Base-by-base conservation (phyloP, 2,113 vertebrate genomes). In the Xyrauchen texanus region DNA sequence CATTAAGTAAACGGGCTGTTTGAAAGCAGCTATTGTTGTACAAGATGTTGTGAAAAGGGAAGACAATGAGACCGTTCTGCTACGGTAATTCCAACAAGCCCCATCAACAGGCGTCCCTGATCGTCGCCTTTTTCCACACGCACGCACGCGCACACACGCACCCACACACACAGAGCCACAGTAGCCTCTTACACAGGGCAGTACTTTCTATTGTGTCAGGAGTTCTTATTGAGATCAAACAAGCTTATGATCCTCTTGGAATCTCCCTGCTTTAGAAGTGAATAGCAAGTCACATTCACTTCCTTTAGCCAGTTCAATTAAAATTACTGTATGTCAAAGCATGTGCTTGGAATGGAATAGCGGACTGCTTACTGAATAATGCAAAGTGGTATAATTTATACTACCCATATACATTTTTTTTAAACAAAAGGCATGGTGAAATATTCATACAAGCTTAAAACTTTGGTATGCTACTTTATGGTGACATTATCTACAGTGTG, bases 1-100 rank as follows among this genome's bases (percentile, higher is more conserved):
- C 74, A 71, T 76, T 77, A 69, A 81, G 76, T 65, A 82, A 51
- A 55, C 84, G 81, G 87, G 84, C 87, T 78, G 82, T 15, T 83
- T 58, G 87, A 68, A 85, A 82, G 84, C 66, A 72, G 85, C 81
- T 73, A 82, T 90, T 91, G 90, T 88, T 85, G 77, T 8, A 34
- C 44, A 42, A 79, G 85, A 86, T 88, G 87, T 88, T 74, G 83
- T 83, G 82, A 88, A 90, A 78, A 82, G 21, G 9, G 21, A 34
- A 73, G 60, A 79, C 78, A 79, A 80, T 73, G 70, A 65, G 63
- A 63, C 61, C 16, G 69, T 72, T 65, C 65, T 80, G 78, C 69
- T 57, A 80, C 73, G 61, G 60, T 80, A 73, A 80, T 80, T 64
- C 34, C 6, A 79, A 65, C 68, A 57, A 72, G 78, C 47, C 68